Conservation (phyloP, 1,140 invertebrate species). For the Helicoverpa armigera region DNA sequence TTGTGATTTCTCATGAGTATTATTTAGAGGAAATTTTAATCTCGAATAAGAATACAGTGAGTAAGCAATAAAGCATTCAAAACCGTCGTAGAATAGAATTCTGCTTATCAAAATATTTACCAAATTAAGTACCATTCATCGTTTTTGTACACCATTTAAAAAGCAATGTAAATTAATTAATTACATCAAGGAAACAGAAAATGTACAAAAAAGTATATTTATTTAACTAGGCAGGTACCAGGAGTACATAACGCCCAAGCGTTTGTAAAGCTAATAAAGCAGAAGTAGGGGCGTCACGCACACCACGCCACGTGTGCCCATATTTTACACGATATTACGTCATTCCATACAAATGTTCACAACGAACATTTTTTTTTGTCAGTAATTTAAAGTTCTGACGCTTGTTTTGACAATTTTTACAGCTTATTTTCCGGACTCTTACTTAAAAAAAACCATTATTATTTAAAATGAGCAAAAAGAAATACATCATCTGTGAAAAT, state of each 20-base stretch:
- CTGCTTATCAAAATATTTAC: too few species aligned
- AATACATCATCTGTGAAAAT: too few species aligned
- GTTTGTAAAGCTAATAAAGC: conserved; percentile 39
- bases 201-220: conserved; percentile 7
- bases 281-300: conserved; percentile 37
- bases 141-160: not conserved
- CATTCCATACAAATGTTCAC: conserved; percentile 29
- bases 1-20: too few species aligned
- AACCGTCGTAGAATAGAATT: not conserved
- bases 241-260: conserved; percentile 23
- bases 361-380: conserved; percentile 31
- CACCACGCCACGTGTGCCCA: conserved; percentile 39
- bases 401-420: conserved; percentile 33
- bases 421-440: conserved; percentile 14
- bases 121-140: too few species aligned
- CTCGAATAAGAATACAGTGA: not conserved
- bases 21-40: not conserved
- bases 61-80: not conserved
- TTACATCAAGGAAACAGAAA: not conserved
- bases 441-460: not conserved
- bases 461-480: too few species aligned
- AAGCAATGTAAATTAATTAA: not conserved
- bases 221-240: conserved; percentile 19
- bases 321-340: conserved; percentile 52
- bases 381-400: conserved; percentile 36